These are phyloP conservation scores for Canis aureus DNA, from an alignment of 2,113 vertebrate species.

Conservation along the genomic window DNA sequence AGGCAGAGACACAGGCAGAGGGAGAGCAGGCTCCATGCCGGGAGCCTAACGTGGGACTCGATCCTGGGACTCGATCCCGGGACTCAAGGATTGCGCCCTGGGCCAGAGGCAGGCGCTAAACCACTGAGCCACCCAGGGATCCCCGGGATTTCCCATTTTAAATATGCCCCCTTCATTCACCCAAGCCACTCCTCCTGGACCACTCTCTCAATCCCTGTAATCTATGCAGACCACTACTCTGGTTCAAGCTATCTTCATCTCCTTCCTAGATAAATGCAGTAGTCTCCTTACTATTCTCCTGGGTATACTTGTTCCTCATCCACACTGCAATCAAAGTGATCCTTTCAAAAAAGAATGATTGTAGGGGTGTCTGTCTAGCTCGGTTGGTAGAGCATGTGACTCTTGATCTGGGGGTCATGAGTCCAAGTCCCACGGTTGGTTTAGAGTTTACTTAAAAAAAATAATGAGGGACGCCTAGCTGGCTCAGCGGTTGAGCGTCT, in stretches of 20 bases:
- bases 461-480: not conserved
- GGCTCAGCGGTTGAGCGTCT: too few relatives aligned
- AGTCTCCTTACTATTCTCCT: not conserved
- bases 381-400: not conserved
- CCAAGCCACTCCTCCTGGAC: not conserved
- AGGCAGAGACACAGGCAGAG: too few relatives aligned
- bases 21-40: too few relatives aligned
- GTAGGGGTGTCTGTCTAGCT: not conserved
- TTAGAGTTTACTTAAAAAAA: not conserved
- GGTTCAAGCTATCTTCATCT: not conserved
- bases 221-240: not conserved
- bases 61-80: too few relatives aligned
- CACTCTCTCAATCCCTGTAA: not conserved
- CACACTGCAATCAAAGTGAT: not conserved
- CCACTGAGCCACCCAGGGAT: too few relatives aligned
- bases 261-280: not conserved
- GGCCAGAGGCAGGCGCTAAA: too few relatives aligned
- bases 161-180: not conserved
- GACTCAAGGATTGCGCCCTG: too few relatives aligned
- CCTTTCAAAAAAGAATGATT: not conserved
- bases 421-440: not conserved
- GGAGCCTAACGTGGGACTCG: too few relatives aligned
- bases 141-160: not conserved
- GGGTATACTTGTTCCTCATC: not conserved
- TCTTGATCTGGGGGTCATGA: not conserved